phyloP scores from a whole-genome alignment of 2,113 vertebrate species.

The Elaphurus davidianus region DNA sequence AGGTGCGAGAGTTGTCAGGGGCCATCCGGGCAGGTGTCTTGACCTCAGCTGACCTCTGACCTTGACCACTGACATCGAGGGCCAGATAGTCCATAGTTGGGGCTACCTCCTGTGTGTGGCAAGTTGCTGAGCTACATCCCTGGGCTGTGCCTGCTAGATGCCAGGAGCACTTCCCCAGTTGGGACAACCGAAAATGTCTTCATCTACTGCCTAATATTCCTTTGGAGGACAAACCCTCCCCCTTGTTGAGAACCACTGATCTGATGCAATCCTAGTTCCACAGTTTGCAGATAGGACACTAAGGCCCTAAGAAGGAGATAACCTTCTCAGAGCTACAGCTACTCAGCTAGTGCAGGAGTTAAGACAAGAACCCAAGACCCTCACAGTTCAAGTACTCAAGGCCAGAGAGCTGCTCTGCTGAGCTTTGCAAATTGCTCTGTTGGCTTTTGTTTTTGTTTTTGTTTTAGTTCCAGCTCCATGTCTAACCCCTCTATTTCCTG shows the following conservation, averaged over 20 bases:
- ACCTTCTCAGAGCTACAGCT: background rate
- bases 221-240: background rate
- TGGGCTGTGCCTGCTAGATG: background rate
- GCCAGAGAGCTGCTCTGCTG: background rate
- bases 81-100: too few species aligned
- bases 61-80: background rate
- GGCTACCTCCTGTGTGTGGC: background rate
- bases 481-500: background rate
- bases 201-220: background rate
- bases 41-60: background rate
- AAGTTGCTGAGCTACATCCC: background rate
- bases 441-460: background rate
- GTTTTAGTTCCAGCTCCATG: background rate
- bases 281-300: background rate
- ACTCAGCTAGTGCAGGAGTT: background rate
- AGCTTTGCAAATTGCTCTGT: rapidly evolving
- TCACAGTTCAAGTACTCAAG: rapidly evolving
- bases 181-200: background rate
- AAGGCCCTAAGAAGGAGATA: background rate
- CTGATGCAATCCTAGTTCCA: background rate
- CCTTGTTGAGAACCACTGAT: background rate
- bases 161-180: background rate
- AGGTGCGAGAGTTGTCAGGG: background rate
- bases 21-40: background rate
- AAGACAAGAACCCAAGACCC: background rate